Conservation (phyloP, 92 coral and sea anemone genomes). For the Epizoanthus stellaris region DNA sequence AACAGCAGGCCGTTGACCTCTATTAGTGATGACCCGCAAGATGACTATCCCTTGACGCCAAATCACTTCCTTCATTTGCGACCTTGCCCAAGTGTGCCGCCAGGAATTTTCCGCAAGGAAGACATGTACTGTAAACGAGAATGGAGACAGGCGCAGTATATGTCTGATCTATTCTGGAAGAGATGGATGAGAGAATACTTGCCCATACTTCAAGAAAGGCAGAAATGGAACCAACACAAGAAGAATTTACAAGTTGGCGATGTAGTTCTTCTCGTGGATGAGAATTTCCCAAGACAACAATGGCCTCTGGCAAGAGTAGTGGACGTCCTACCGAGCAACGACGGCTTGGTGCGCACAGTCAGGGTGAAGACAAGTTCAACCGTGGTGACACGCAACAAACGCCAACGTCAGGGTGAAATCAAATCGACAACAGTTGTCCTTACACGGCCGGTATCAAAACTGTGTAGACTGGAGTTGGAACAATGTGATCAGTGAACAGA, state of each 20-base stretch:
- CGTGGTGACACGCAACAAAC: neutral
- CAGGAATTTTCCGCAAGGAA: conserved; percentile 20
- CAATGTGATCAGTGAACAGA: too few species aligned
- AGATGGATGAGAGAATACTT: neutral
- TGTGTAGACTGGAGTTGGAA: too few species aligned
- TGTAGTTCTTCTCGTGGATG: neutral
- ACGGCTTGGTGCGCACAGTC: conserved; percentile 2
- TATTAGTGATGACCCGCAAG: conserved; percentile 23
- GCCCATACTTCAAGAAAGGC: neutral
- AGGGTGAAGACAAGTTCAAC: neutral
- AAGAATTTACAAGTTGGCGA: neutral
- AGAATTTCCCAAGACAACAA: neutral
- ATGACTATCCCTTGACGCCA: conserved; percentile 12
- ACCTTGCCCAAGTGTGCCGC: conserved; percentile 29
- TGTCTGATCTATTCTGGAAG: conserved; percentile 12
- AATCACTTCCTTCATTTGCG: conserved; percentile 38
- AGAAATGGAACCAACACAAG: too few species aligned
- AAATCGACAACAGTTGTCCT: neutral
- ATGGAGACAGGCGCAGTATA: neutral
- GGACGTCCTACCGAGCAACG: neutral
- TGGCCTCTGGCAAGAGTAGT: conserved; percentile 4
- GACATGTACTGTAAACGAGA: conserved; percentile 19
- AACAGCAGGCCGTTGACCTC: conserved; percentile 27
- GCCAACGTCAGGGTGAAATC: neutral
- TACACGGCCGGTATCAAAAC: too few species aligned